Evolutionary conservation across 2,888 invertebrate genomes (phyloP).

Genomic region (Eudasyphora cyanicolor): DNA sequence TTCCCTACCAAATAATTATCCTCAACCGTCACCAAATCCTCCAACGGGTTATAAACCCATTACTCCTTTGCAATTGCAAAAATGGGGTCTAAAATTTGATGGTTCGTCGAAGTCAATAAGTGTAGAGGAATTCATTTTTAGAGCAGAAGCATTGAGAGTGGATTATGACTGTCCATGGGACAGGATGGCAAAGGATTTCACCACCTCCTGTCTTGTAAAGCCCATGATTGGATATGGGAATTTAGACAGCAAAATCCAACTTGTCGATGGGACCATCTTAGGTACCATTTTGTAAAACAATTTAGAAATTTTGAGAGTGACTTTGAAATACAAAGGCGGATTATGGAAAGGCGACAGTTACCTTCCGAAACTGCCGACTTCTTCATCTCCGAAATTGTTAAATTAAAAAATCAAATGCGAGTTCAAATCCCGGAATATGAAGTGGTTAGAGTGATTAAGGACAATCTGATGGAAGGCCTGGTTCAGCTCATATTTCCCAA

Average conservation of each 20-base stretch:
- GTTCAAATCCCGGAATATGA: neutral
- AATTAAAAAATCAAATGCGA: no score
- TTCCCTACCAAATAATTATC: no score
- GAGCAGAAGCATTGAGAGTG: no score
- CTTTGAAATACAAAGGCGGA: neutral
- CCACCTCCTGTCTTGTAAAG: neutral
- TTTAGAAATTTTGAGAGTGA: conserved; percentile 2
- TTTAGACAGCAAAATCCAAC: neutral
- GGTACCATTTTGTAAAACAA: neutral
- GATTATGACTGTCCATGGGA: no score
- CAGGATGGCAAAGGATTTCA: neutral
- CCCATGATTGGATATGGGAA: no score
- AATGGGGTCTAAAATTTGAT: neutral
- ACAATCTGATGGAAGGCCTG: neutral
- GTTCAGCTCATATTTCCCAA: neutral
- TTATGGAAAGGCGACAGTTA: conserved; percentile 5
- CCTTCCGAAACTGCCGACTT: no score
- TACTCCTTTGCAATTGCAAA: no score
- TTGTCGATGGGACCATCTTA: neutral
- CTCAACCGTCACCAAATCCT: neutral
- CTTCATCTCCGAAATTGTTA: no score
- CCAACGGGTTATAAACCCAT: no score
- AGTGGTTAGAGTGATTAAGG: neutral
- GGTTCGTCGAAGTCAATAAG: neutral
- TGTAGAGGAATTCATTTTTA: no score